Percentiles rank a stretch among this genome's conserved stretches.
phyloP scores from a whole-genome alignment of 1,140 invertebrate species.

The Zophobas atratus region DNA sequence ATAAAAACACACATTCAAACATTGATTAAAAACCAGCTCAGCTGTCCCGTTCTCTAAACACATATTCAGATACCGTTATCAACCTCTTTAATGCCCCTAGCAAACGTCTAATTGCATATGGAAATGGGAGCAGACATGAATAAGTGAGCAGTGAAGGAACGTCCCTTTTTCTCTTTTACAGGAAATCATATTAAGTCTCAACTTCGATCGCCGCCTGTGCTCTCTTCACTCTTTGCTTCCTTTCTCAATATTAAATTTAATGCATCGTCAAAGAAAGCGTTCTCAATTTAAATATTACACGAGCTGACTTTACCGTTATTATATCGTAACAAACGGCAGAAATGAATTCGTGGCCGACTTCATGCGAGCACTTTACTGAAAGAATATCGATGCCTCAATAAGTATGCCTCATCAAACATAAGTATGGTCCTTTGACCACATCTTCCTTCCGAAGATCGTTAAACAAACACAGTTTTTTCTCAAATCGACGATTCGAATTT shows the following conservation, averaged over 20 bases:
- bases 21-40: too few relatives aligned
- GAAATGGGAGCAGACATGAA: slow-evolving; percentile 4
- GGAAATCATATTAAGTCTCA: slow-evolving; percentile 36
- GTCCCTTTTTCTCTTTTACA: slow-evolving; percentile 20
- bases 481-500: slow-evolving; percentile 23
- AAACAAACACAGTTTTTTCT: slow-evolving; percentile 19
- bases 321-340: slow-evolving; percentile 38
- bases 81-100: not conserved
- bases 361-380: not conserved
- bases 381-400: too few relatives aligned
- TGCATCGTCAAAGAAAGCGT: slow-evolving; percentile 38
- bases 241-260: slow-evolving; percentile 41
- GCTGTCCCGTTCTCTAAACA: too few relatives aligned
- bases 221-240: slow-evolving; percentile 32
- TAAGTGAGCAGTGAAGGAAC: slow-evolving; percentile 17
- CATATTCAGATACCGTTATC: not conserved
- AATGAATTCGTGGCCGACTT: slow-evolving; percentile 21
- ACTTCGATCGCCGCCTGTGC: slow-evolving; percentile 13
- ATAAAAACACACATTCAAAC: not conserved
- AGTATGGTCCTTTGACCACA: too few relatives aligned
- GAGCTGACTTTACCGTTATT: slow-evolving; percentile 25
- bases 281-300: slow-evolving; percentile 42
- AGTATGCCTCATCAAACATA: too few relatives aligned
- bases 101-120: slow-evolving; percentile 13
- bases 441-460: slow-evolving; percentile 2